Evolutionary conservation across 2,888 invertebrate species (phyloP), one percentile per base, ranked within the genome.

Genomic region (Harpalus rufipes): DNA sequence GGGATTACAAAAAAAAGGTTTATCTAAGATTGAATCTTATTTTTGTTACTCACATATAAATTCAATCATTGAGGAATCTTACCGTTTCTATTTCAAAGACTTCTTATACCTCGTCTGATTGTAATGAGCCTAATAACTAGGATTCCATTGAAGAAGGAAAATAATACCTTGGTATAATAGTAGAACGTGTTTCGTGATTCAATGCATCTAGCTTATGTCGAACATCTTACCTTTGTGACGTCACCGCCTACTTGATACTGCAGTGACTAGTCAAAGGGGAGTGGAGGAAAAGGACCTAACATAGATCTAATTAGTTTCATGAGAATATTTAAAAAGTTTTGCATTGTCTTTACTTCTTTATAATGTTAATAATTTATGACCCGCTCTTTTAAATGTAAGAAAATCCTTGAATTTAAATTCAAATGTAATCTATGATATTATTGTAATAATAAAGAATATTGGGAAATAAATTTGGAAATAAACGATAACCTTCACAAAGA

Each of bases 91-190:
- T 51, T 12, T 32, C 44, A 51, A 51, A 44, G 44, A 44, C 44
- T 10, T 51, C 8, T 5, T 51, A 51, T 51, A 51, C 2, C 10
- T 51, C 44, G 44, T 51, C 8, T 8, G 18, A 61, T 61, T 61
- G 59, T 61, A 61, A 25, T 21, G 63, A 63, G 63, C 25, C 25
- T 63, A 63, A 63, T 63, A 4, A 25, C 21, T 25, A 63, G 21
- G 63, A 25, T 63, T 63, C 8, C 63, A 63, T 21, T 63, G 63
- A 63, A 63, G 25, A 63, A 63, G 63, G 63, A 25, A 63, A 63
- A 63, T 25, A 63, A 63, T 63, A 63, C 63, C 63, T 2, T 21
- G 8, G 21, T 21, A 63, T 63, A 63, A 63, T 63, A 63, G 25
- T 21, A 12, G 21, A 21, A 63, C 25, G 63, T 63, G 63, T 63